Base-by-base conservation (phyloP, 2,888 invertebrate species). In the Pseudococcus viburni region DNA sequence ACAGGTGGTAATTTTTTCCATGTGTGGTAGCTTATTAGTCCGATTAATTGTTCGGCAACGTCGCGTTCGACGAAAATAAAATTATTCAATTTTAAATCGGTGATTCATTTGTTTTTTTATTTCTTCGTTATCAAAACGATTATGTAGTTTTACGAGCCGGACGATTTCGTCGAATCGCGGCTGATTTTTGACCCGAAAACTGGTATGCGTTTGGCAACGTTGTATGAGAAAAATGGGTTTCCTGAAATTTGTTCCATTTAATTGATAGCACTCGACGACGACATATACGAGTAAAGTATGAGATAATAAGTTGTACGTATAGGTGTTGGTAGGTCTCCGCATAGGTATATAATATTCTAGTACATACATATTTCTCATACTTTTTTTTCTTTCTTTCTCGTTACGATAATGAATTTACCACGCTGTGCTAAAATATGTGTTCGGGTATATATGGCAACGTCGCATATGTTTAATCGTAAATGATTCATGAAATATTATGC, bases 31-130 rank as follows among this genome's bases (percentile, higher is more conserved):
- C 26, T 33, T 33, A 33, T 33, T 33, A 26, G 11, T 1, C 22
- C 68, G 68, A 73, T 33, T 73, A 73, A 33, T 73, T 15, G 33
- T 33, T 33, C 11, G 68, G 68, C 68, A 73, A 73, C 68, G 68
- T 73, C 68, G 68, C 68, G 26, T 73, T 73, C 68, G 12, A 15
- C 33, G 68, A 73, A 73, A 64, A 33, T 33, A 64, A 33, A 73
- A 33, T 73, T 26, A 73, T 73, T 26, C 68, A 26, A 73, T 33
- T 26, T 73, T 26, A 26, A 4, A 33, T 26, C 12, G 26, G 11
- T 73, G 33, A 73, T 73, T 73, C 68, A 73, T 73, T 73, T 73
- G 12, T 33, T 19, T 64, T 64, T 64, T 22, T 64, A 7, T 64
- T 22, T 22, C 15, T 73, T 22, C 26, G 26, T 33, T 73, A 59